Base-by-base conservation (phyloP, 2,888 invertebrate genomes). In the Biston betularia region DNA sequence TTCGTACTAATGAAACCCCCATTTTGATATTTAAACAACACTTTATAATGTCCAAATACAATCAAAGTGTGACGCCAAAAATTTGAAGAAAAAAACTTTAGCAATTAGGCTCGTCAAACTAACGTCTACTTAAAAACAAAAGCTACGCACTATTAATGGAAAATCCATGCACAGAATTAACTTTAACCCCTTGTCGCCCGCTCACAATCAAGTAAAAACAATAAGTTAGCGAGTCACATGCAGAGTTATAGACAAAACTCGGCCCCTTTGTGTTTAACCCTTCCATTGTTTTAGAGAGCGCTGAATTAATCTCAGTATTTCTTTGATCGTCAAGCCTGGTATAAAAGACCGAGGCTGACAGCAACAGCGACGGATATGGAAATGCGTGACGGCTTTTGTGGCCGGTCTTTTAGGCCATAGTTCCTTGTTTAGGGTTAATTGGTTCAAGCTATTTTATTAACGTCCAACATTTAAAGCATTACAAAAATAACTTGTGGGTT, bases 301-400 rank as follows among this genome's bases (percentile, higher is more conserved):
- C 82, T 85, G 70, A 92, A 93, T 93, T 93, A 93, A 93, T 93
- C 93, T 92, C 88, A 84, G 87, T 88, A 89, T 87, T 89, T 90
- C 90, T 93, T 92, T 91, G 92, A 91, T 90, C 87, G 85, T 84
- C 79, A 86, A 86, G 83, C 84, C 85, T 80, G 80, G 80, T 77
- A 89, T 88, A 91, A 92, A 87, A 84, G 84, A 76, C 75, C 69
- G 60, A 69, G 69, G 74, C 75, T 90, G 93, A 90, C 92, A 91
- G 87, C 81, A 78, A 76, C 75, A 75, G 68, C 79, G 80, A 85
- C 83, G 89, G 88, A 90, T 90, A 91, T 91, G 89, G 86, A 88
- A 88, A 87, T 86, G 76, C 83, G 80, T 78, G 74, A 73, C 72
- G 70, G 72, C 78, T 76, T 82, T 76, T 82, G 55, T 80, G 14